phyloP scores from a whole-genome alignment of 2,113 vertebrate genomes.

The Triplophysa dalaica region DNA sequence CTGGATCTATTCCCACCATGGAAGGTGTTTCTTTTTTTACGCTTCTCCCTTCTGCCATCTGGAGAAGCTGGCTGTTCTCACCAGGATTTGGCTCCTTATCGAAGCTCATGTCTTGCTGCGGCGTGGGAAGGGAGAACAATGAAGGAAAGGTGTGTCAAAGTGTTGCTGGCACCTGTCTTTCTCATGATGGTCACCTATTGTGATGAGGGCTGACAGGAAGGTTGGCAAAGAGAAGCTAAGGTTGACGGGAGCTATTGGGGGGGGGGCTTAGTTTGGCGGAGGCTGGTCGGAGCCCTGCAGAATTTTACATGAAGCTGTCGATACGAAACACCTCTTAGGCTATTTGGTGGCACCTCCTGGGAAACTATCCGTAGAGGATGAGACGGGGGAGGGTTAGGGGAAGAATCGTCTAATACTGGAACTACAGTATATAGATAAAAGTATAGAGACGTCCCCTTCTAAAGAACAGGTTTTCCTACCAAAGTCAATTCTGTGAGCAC shows the following conservation, averaged over 20 bases:
- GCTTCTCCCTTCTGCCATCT: conserved; percentile 38
- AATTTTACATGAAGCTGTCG: conserved; percentile 73
- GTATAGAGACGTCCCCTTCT: background rate
- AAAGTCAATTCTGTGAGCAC: no score
- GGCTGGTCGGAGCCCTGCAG: conserved; percentile 51
- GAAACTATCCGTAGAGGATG: conserved; percentile 14
- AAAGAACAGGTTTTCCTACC: background rate
- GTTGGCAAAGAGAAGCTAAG: conserved; percentile 52
- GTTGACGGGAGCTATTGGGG: conserved; percentile 48
- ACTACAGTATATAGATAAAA: background rate
- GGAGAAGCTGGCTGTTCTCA: conserved; percentile 42
- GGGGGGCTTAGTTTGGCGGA: conserved; percentile 8
- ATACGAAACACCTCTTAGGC: background rate
- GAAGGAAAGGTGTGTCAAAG: conserved; percentile 34
- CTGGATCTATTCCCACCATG: conserved; percentile 53
- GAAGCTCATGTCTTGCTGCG: conserved; percentile 29
- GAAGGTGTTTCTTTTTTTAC: conserved; percentile 15
- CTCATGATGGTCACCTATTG: conserved; percentile 53
- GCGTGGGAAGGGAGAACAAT: conserved; percentile 9
- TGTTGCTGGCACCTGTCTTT: conserved; percentile 56
- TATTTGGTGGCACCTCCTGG: conserved; percentile 17
- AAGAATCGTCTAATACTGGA: conserved; percentile 26
- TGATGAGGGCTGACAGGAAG: conserved; percentile 64
- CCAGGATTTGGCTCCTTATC: conserved; percentile 10
- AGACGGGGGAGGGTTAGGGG: conserved; percentile 16